phyloP scores from a whole-genome alignment of 2,113 vertebrate species.

The Tautogolabrus adspersus region DNA sequence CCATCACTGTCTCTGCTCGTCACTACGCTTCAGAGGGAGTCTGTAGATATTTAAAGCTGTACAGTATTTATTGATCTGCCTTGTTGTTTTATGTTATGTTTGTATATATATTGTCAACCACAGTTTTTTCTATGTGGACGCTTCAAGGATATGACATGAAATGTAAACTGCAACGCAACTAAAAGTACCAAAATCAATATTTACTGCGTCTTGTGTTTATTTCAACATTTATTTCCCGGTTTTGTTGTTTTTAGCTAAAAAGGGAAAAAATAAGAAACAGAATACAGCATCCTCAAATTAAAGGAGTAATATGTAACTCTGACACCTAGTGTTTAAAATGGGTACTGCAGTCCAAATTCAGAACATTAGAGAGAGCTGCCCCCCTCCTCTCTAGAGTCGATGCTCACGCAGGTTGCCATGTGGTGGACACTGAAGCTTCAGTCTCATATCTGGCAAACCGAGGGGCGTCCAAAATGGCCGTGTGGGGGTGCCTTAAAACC shows the following conservation, averaged over 20 bases:
- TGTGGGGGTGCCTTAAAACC: no score
- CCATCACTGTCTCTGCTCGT: conserved; percentile 18
- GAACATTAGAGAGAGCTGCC: no score
- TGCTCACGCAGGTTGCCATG: no score
- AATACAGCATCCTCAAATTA: no score
- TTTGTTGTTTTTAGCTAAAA: not conserved
- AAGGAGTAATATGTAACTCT: no score
- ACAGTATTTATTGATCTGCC: conserved; percentile 78
- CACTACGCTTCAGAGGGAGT: not conserved
- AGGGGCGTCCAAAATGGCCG: no score
- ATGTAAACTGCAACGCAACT: conserved; percentile 20
- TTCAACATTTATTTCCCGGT: not conserved
- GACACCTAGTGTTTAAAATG: no score
- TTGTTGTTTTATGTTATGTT: conserved; percentile 25
- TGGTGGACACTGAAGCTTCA: no score
- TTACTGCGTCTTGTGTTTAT: conserved; percentile 3
- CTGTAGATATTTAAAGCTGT: conserved; percentile 75
- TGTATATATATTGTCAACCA: not conserved
- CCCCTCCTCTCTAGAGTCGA: no score
- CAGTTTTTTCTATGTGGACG: conserved; percentile 41
- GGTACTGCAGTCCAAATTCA: no score
- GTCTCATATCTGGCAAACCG: no score
- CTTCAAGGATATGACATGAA: conserved; percentile 23
- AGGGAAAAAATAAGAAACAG: no score
- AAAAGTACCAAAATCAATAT: conserved; percentile 9